Evolutionary conservation across 2,113 vertebrate species (phyloP), one percentile per base, ranked within the genome.

Genomic region (Alligator sinensis): DNA sequence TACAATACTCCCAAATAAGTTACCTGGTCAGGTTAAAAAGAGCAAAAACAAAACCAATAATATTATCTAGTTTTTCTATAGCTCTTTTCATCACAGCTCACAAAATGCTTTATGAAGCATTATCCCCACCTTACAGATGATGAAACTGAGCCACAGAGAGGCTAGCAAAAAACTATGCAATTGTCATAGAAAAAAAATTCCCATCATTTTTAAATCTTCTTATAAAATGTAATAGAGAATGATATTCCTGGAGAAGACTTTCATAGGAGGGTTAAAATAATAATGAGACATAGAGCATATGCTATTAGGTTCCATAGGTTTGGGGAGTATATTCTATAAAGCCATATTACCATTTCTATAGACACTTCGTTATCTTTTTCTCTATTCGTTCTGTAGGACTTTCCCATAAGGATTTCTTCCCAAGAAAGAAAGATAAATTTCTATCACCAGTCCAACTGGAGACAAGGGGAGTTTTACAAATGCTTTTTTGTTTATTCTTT

Each of bases 41-140:
- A 66, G 88, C 84, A 77, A 91, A 95, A 96, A 86, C 96, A 97
- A 92, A 95, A 97, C 96, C 66, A 91, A n/a, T 62, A 83, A 81
- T 91, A 93, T 79, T 84, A 89, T 58, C 70, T 92, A 47, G 61
- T 64, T 83, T 72, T 93, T 90, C 87, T 61, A 60, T 21, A 38
- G 80, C 30, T 93, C 66, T 66, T 72, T 66, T 72, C 88, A 80
- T 62, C 30, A 70, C 34, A 70, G 68, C n/a, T 70, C n/a, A 16
- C 30, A 34, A 38, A 78, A 47, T 68, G 72, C 82, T 82, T 93
- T 91, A 91, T 74, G 75, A 47, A 70, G 78, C 55, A 0, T 21
- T 92, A 86, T 91, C 88, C 89, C 90, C 82, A 81, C 89, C 91
- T 96, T 87, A 83, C 4, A 91, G 87, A 70, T 68, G 72, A 61